Evolutionary conservation across 2,113 vertebrate species (phyloP).

Genomic region (Cyprinodon brontotheroides): DNA sequence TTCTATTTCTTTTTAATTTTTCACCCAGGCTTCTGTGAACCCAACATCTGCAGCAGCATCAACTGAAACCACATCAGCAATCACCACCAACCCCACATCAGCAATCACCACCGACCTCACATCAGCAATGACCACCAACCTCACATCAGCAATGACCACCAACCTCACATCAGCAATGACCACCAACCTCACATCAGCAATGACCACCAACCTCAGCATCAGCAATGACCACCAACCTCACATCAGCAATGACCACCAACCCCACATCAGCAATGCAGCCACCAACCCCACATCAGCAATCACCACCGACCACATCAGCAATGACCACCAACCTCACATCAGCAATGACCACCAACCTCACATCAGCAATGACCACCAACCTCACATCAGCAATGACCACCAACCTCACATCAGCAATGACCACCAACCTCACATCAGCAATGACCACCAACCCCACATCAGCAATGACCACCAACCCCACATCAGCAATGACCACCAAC

Average conservation of each 20-base stretch:
- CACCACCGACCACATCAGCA: background rate
- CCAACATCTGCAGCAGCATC: background rate
- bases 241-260: background rate
- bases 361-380: background rate
- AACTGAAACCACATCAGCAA: no score
- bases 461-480: no score
- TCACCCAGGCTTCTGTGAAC: background rate
- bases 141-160: background rate
- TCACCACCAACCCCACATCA: no score
- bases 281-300: accelerated
- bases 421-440: no score
- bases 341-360: background rate
- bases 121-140: background rate
- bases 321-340: background rate
- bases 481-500: background rate
- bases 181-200: accelerated
- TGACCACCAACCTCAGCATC: background rate
- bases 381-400: background rate
- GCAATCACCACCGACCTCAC: no score
- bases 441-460: no score
- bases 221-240: background rate
- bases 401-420: no score
- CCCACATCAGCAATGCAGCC: no score
- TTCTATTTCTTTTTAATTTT: background rate
- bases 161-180: background rate